Evolutionary conservation across 2,888 invertebrate species (phyloP), one percentile per base, ranked within the genome.

Genomic region (Melikaiella ostensackeni): DNA sequence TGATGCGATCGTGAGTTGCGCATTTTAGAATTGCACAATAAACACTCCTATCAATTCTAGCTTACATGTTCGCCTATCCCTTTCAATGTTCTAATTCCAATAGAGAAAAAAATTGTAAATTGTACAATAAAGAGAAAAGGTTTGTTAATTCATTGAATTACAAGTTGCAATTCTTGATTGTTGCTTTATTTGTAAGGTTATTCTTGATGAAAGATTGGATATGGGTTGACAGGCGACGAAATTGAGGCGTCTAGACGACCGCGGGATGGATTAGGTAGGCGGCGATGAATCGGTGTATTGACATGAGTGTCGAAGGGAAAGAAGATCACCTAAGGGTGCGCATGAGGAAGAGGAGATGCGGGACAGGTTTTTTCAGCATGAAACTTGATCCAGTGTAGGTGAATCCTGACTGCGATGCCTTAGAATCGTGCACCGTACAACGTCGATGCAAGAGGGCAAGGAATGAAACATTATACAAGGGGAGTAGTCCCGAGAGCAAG

Each of bases 321-420:
- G 46, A 50, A 74, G 42, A 61, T 74, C 38, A 74, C 27, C 38
- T 19, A 74, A 59, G 74, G 59, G 74, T 27, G 59, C 27, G 27
- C 38, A 42, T 74, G 59, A 59, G 35, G 21, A 74, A 59, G 59
- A 42, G 33, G 55, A 59, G 59, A 61, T 57, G 59, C 74, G 59
- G 38, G 35, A 74, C 38, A 35, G 74, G 35, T 57, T 38, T 59
- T 57, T 57, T 59, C 6, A 27, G 33, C n/a, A 38, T 27, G 74
- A 74, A 74, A 74, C 59, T 27, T 19, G 74, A 74, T 74, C 35
- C 74, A 74, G 74, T 38, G 33, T 57, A 24, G 74, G 59, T 74
- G 74, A 74, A 61, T 74, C 38, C 74, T 59, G 59, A 57, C 61
- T 74, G 46, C 21, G 38, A 74, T 57, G 74, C 59, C 57, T 57